These are phyloP conservation scores for Callionymus lyra DNA, from an alignment of 2,113 vertebrate species.

Conservation along the genomic window DNA sequence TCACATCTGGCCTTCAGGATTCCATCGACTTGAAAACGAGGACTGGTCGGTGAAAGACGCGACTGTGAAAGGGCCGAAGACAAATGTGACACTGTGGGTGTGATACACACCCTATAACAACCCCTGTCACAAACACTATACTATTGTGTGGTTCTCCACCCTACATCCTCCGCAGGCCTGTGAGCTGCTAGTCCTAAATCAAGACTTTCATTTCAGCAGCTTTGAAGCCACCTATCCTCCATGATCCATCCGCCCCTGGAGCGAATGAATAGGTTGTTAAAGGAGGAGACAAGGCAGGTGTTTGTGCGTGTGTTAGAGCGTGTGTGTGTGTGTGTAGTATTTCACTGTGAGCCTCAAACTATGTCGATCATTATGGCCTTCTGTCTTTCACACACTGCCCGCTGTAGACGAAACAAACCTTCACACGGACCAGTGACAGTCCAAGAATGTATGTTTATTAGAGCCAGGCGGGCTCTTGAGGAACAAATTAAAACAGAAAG, in stretches of 20 bases:
- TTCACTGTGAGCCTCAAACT: too few species aligned
- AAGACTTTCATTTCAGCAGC: background rate
- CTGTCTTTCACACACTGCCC: constrained; percentile 32
- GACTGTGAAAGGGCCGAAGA: too few species aligned
- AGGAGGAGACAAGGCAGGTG: background rate
- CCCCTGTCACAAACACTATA: background rate
- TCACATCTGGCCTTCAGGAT: too few species aligned
- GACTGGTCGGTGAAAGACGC: too few species aligned
- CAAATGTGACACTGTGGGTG: background rate
- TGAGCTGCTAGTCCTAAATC: constrained; percentile 1
- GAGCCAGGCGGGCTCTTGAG: constrained; percentile 5
- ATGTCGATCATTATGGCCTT: constrained; percentile 8
- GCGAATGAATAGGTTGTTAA: constrained; percentile 6
- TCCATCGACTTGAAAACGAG: background rate
- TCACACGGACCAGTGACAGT: constrained; percentile 29
- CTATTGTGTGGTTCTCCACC: background rate
- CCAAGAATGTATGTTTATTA: constrained; percentile 32
- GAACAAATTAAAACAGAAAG: constrained; percentile 5
- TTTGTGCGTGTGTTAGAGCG: background rate
- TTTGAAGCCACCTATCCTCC: constrained; percentile 5
- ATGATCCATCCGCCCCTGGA: constrained; percentile 3
- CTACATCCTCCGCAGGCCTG: background rate
- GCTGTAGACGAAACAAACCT: constrained; percentile 55
- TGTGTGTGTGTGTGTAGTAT: constrained; percentile 1
- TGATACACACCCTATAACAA: background rate